Percentiles rank a stretch among this genome's conserved stretches.
These are phyloP conservation scores for Ganaspis brasiliensis DNA, from an alignment of 2,888 invertebrate genomes.

Conservation along the genomic window DNA sequence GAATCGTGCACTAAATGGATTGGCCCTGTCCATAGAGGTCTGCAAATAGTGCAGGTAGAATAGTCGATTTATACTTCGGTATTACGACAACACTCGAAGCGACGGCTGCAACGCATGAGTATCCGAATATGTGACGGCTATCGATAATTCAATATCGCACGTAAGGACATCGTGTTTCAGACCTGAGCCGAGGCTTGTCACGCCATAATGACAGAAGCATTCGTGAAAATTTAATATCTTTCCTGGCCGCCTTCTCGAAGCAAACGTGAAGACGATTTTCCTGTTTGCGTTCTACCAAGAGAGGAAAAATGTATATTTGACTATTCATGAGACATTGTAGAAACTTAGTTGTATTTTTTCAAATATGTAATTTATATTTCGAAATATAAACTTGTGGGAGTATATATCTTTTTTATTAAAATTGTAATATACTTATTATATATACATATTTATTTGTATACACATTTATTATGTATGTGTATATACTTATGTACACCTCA, in stretches of 20 bases:
- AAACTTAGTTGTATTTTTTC: too few species aligned
- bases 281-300: too few species aligned
- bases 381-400: too few species aligned
- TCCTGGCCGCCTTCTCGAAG: constrained; percentile 61
- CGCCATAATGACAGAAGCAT: constrained; percentile 63
- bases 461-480: too few species aligned
- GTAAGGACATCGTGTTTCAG: constrained; percentile 54
- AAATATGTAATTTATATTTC: too few species aligned
- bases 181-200: constrained; percentile 69
- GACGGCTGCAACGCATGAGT: constrained; percentile 71
- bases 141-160: constrained; percentile 77
- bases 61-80: constrained; percentile 56
- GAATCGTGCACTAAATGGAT: constrained; percentile 14
- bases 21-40: background rate
- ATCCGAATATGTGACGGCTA: constrained; percentile 69
- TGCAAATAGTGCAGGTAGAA: constrained; percentile 52
- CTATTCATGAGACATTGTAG: too few species aligned
- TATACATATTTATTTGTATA: too few species aligned
- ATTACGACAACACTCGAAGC: constrained; percentile 54
- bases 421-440: too few species aligned
- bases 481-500: too few species aligned
- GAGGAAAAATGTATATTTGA: too few species aligned
- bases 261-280: background rate
- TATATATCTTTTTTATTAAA: too few species aligned
- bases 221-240: constrained; percentile 66